Percentiles rank a stretch among this genome's conserved stretches.
phyloP scores from a whole-genome alignment of 2,113 vertebrate genomes.

The Perca fluviatilis region DNA sequence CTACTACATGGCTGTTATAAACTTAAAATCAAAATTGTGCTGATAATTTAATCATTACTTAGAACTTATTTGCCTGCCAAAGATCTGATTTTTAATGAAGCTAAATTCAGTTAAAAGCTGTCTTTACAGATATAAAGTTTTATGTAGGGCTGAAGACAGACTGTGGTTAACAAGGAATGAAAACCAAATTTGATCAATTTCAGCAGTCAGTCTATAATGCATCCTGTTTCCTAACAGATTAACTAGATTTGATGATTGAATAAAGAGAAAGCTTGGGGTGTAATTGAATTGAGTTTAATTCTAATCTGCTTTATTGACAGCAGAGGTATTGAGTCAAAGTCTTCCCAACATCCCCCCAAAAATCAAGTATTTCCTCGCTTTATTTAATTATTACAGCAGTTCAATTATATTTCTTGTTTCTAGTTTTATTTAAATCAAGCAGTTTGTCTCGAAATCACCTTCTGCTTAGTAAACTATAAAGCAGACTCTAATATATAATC shows the following conservation, averaged over 20 bases:
- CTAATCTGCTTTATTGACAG: slow-evolving; percentile 4
- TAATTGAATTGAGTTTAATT: slow-evolving; percentile 19
- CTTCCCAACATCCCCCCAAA: neutral
- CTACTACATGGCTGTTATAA: too few relatives aligned
- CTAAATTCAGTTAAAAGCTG: neutral
- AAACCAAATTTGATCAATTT: too few relatives aligned
- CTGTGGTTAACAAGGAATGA: too few relatives aligned
- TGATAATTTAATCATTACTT: too few relatives aligned
- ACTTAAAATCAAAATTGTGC: too few relatives aligned
- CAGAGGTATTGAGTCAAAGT: slow-evolving; percentile 8
- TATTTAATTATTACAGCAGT: neutral
- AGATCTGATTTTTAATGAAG: neutral
- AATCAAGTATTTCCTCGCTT: neutral
- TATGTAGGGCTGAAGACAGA: too few relatives aligned
- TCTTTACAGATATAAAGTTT: neutral
- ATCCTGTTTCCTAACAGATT: too few relatives aligned
- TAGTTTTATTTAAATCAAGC: neutral
- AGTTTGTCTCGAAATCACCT: neutral
- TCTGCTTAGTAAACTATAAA: neutral
- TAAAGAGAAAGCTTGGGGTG: neutral
- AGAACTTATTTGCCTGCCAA: neutral
- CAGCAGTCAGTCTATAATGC: too few relatives aligned
- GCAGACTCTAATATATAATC: too few relatives aligned
- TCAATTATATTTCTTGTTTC: neutral
- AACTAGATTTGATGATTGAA: too few relatives aligned